These are phyloP conservation scores for Amphibalanus amphitrite DNA, from an alignment of 1,140 invertebrate species.

Conservation along the genomic window DNA sequence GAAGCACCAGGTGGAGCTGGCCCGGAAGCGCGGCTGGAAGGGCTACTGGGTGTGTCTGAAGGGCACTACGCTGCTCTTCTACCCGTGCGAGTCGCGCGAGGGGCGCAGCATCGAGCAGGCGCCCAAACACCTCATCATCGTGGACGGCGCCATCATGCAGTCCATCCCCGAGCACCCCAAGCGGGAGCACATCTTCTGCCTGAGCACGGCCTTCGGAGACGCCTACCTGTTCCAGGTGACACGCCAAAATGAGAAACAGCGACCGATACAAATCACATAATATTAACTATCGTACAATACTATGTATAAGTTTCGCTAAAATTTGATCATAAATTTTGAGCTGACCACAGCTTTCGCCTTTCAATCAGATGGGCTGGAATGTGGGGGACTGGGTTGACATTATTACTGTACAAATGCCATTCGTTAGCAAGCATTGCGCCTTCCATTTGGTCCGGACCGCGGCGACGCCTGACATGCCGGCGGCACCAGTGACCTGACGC, in stretches of 20 bases:
- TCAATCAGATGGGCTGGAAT: too few species aligned
- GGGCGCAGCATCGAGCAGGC: slow-evolving; percentile 69
- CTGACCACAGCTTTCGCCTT: too few species aligned
- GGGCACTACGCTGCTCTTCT: slow-evolving; percentile 89
- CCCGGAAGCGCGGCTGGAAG: slow-evolving; percentile 89
- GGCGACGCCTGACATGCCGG: too few species aligned
- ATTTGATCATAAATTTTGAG: too few species aligned
- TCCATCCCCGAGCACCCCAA: slow-evolving; percentile 96
- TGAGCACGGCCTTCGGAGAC: slow-evolving; percentile 94
- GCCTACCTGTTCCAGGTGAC: slow-evolving; percentile 89
- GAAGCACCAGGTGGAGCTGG: slow-evolving; percentile 90
- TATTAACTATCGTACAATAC: too few species aligned
- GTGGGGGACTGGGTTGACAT: too few species aligned
- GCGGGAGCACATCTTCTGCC: slow-evolving; percentile 90
- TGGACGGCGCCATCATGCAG: slow-evolving; percentile 95
- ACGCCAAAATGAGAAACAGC: too few species aligned
- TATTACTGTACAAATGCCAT: too few species aligned
- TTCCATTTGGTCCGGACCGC: too few species aligned
- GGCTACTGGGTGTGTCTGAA: slow-evolving; percentile 96
- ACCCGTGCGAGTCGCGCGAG: slow-evolving; percentile 85
- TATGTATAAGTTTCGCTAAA: too few species aligned
- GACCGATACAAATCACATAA: too few species aligned
- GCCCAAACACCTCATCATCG: slow-evolving; percentile 87
- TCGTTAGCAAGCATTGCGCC: too few species aligned
- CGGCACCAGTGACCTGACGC: neutral